These are phyloP conservation scores for Adela reaumurella DNA, from an alignment of 2,888 invertebrate species.

Conservation along the genomic window DNA sequence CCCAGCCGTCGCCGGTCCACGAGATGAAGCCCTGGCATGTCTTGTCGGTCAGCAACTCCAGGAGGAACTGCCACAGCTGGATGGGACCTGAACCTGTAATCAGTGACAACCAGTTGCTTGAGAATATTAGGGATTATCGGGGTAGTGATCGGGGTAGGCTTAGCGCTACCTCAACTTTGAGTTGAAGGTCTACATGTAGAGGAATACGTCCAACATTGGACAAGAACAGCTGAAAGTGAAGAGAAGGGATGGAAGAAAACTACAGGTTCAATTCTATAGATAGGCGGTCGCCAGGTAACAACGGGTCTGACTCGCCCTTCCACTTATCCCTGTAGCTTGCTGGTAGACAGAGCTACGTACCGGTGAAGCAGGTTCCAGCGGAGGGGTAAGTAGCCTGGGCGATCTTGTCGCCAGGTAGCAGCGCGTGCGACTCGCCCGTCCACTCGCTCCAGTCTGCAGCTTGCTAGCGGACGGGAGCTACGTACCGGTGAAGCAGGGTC, in stretches of 20 bases:
- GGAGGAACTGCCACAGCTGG: constrained; percentile 95
- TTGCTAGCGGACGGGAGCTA: constrained; percentile 6
- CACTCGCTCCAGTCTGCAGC: constrained; percentile 43
- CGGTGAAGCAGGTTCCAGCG: constrained; percentile 62
- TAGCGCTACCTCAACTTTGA: no score
- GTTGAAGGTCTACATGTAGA: no score
- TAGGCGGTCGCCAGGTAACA: no score
- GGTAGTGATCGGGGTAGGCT: no score
- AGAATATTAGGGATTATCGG: constrained; percentile 29
- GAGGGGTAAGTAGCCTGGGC: constrained; percentile 31
- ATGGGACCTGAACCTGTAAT: constrained; percentile 91
- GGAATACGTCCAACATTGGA: no score
- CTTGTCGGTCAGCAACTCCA: constrained; percentile 93
- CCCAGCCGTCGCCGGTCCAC: constrained; percentile 99
- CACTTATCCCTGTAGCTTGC: no score
- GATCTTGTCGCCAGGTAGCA: constrained; percentile 49
- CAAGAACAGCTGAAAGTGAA: no score
- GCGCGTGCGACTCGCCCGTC: constrained; percentile 46
- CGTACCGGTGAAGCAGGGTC: constrained; percentile 63
- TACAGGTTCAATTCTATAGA: no score
- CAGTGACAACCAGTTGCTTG: constrained; percentile 44
- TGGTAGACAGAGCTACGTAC: no score
- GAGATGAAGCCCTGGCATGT: constrained; percentile 95
- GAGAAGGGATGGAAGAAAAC: no score
- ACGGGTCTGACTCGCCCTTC: no score